Base-by-base conservation (phyloP, 2,888 invertebrate genomes). In the Cosmia pyralina region DNA sequence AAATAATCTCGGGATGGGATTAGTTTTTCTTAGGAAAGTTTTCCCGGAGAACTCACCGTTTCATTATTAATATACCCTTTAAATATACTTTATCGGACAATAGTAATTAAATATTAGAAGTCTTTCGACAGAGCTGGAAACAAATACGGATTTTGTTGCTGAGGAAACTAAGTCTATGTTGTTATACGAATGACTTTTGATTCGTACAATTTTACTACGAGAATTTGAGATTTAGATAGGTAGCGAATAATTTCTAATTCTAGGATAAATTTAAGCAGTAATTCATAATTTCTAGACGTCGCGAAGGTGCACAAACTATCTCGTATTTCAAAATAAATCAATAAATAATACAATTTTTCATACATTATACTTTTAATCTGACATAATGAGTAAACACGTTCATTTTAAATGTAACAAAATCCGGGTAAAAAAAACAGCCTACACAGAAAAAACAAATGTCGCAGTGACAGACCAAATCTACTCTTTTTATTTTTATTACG, bases 1-100 rank as follows among this genome's bases (percentile, higher is more conserved):
- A 92, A 93, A 94, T 94, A 93, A 94, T 94, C 93, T 91, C 89
- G 88, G 89, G 89, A 91, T 90, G 90, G 93, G 92, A 94, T 94
- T 94, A 93, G 92, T 93, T 95, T 28, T 93, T 92, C 92, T 91
- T 90, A 90, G 88, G 87, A 87, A 93, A 92, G 84, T 92, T 92
- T 91, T 87, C 85, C 83, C 84, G 82, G 82, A 85, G 84, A 89
- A 90, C 85, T 87, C 83, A 79, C 85, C 82, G 85, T 87, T 91
- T 91, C 88, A 89, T 90, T 92, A 93, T 92, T 92, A 93, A 92
- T 92, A 92, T 92, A 91, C 88, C 88, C 88, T 87, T 86, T 75
- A 87, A 88, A 88, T 89, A 89, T 90, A 90, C 88, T 91, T 89
- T 90, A 90, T 88, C 85, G 87, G 88, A 87, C 83, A 88, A 86